Evolutionary conservation across 2,888 invertebrate species (phyloP), one percentile per base, ranked within the genome.

Genomic region (Hydriomena furcata): DNA sequence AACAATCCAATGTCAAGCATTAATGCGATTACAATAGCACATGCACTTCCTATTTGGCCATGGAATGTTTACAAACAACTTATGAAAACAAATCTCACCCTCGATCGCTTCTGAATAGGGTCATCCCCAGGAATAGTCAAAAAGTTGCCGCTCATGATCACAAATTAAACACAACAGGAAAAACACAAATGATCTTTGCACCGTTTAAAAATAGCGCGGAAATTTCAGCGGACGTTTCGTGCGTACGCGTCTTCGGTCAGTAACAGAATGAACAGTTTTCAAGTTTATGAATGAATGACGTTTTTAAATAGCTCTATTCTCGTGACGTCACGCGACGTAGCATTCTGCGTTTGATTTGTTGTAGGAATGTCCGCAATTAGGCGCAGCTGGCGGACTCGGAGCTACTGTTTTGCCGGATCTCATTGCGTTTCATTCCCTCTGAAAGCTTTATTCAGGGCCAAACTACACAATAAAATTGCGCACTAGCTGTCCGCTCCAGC

Each of bases 221-320:
- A 55, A 40, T 52, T 69, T 55, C 20, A 52, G 50, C 17, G 40
- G 46, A 51, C 87, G n/a, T n/a, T n/a, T n/a, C n/a, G 86, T 87
- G 84, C 82, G 84, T 78, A 79, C 82, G 77, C 81, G 77, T 56
- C 78, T 73, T 59, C 66, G 68, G 63, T 71, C 75, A 63, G 65
- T 67, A 62, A 68, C 71, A 67, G 67, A 86, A 80, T 90, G 84
- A 70, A 47, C 2, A 24, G 12, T 35, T 46, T 37, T 38, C 51
- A 65, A 67, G 66, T 84, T 89, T 77, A 86, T 90, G 90, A 90
- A 90, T 90, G 90, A 68, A 73, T 90, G 90, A 90, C 89, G 90
- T 82, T 81, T 73, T 82, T 79, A 83, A 81, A 84, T 84, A 82
- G 67, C 66, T 60, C 72, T 25, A 20, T 12, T 65, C 42, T 53